These are phyloP conservation scores for Diaprepes abbreviatus DNA, from an alignment of 2,888 invertebrate species.

Conservation along the genomic window DNA sequence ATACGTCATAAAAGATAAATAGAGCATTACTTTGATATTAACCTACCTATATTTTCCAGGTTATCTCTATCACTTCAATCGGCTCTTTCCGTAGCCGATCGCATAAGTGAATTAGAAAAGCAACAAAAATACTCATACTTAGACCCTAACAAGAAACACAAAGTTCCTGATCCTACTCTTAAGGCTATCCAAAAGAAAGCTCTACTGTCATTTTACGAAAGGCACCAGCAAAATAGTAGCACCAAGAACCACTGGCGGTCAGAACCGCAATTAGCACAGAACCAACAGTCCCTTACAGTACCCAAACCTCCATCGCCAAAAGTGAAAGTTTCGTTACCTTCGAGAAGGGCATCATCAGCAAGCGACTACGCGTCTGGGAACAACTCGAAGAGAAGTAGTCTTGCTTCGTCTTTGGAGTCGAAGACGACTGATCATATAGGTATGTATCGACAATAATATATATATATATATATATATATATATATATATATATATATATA, in stretches of 20 bases:
- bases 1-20: no score
- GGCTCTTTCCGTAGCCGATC: conserved; percentile 75
- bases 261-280: conserved; percentile 71
- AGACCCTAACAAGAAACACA: conserved; percentile 81
- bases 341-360: conserved; percentile 76
- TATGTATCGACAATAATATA: no score
- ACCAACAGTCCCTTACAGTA: conserved; percentile 54
- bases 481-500: no score
- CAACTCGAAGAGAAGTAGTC: conserved; percentile 68
- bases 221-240: conserved; percentile 71
- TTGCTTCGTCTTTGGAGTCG: conserved; percentile 61
- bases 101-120: conserved; percentile 76
- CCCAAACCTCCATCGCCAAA: conserved; percentile 64
- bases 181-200: conserved; percentile 89
- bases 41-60: conserved; percentile 55
- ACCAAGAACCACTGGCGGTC: conserved; percentile 70
- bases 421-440: conserved; percentile 60
- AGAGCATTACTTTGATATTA: no score
- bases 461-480: no score
- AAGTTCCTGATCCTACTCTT: conserved; percentile 79
- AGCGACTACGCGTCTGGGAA: conserved; percentile 74
- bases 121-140: conserved; percentile 77
- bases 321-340: conserved; percentile 67
- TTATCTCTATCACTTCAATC: conserved; percentile 61
- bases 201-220: conserved; percentile 83